Percentiles rank a stretch among this genome's conserved stretches.
phyloP scores from a whole-genome alignment of 2,888 invertebrate species.

The Sinelater perroti region DNA sequence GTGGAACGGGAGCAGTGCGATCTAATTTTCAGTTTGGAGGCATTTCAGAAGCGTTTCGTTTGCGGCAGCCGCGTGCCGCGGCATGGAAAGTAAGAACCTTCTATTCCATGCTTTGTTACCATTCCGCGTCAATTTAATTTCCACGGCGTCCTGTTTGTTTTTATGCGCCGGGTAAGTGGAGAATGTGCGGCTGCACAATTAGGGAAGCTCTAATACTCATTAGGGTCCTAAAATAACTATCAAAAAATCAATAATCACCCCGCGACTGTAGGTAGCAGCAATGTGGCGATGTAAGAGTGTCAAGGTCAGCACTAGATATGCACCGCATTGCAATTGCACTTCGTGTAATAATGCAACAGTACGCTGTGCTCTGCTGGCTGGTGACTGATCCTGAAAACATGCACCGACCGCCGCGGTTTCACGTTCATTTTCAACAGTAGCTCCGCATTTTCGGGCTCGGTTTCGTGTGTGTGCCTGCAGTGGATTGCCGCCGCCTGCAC shows the following conservation, averaged over 20 bases:
- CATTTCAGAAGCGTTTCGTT: no score
- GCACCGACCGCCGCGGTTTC: conserved; percentile 29
- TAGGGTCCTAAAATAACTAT: conserved; percentile 45
- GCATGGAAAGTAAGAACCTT: no score
- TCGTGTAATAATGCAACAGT: conserved; percentile 55
- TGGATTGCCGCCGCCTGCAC: no score
- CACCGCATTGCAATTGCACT: conserved; percentile 59
- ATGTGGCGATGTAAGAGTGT: conserved; percentile 56
- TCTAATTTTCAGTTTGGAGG: no score
- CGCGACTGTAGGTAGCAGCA: conserved; percentile 44
- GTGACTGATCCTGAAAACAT: conserved; percentile 37
- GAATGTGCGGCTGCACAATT: conserved; percentile 12
- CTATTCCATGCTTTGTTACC: no score
- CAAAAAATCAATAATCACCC: conserved; percentile 48
- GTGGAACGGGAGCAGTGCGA: no score
- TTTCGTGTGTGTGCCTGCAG: no score
- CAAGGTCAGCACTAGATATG: conserved; percentile 59
- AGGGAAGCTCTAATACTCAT: conserved; percentile 21
- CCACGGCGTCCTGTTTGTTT: not conserved
- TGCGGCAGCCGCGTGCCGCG: no score
- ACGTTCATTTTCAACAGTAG: conserved; percentile 19
- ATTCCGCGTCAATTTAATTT: no score
- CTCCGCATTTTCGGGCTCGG: not conserved
- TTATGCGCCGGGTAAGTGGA: conserved; percentile 9
- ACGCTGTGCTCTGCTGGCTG: conserved; percentile 42